These are phyloP conservation scores for Muntiacus reevesi DNA, from an alignment of 2,113 vertebrate genomes.

Conservation along the genomic window DNA sequence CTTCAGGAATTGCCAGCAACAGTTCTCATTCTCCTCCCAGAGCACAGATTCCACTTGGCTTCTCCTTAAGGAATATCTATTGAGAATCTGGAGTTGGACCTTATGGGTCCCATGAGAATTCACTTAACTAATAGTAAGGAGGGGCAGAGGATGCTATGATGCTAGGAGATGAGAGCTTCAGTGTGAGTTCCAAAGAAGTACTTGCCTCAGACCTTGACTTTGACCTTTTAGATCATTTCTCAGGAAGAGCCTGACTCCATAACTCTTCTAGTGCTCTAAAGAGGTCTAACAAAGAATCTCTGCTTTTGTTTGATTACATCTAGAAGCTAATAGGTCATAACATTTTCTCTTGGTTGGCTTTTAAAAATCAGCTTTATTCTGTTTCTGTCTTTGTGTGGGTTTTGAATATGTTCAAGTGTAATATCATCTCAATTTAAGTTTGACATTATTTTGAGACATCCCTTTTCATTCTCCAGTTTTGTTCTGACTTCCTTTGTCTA, in stretches of 20 bases:
- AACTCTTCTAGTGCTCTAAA: background rate
- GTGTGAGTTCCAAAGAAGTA: background rate
- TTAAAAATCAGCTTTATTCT: background rate
- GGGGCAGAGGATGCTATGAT: rapidly evolving
- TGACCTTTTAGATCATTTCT: background rate
- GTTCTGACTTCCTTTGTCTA: background rate
- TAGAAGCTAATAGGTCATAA: background rate
- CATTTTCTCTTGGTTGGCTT: background rate
- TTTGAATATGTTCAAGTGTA: background rate
- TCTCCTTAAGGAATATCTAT: background rate
- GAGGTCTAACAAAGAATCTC: background rate
- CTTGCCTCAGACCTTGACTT: background rate
- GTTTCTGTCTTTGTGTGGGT: background rate
- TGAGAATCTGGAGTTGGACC: background rate
- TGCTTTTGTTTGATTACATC: background rate
- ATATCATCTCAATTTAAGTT: background rate
- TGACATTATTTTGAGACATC: background rate
- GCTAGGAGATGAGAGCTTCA: background rate
- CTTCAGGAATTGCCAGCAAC: background rate
- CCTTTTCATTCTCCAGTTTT: background rate
- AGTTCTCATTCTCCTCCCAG: background rate
- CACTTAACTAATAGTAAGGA: background rate
- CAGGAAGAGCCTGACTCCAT: background rate
- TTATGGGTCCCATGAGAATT: background rate
- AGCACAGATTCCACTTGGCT: background rate